Conservation (phyloP, 2,113 vertebrate genomes). For the Merops nubicus region DNA sequence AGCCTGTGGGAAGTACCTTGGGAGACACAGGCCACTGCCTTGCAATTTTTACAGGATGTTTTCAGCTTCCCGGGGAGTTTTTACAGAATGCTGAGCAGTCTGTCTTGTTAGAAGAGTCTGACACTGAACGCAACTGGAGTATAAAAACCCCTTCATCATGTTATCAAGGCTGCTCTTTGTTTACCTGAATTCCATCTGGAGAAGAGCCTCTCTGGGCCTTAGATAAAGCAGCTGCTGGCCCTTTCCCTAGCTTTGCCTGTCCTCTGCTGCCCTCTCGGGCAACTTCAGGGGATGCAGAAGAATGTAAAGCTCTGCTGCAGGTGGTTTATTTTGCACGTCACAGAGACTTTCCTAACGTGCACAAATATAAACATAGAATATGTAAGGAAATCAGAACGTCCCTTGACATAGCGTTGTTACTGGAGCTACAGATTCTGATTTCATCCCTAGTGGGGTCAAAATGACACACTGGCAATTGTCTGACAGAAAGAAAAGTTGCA, state of each 20-base stretch:
- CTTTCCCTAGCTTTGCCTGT: constrained; percentile 26
- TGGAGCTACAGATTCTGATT: not conserved
- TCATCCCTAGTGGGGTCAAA: not conserved
- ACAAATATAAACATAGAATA: not conserved
- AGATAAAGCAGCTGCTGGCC: not conserved
- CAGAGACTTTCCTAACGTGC: not conserved
- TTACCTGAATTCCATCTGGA: not conserved
- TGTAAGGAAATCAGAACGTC: not conserved
- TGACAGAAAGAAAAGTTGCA: not conserved
- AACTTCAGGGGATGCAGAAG: not conserved
- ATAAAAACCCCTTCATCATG: not conserved
- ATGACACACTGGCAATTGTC: not conserved
- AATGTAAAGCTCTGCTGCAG: not conserved
- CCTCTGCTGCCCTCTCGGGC: constrained; percentile 59
- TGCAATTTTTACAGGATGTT: not conserved
- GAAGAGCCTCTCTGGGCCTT: not conserved
- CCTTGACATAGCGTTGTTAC: not conserved
- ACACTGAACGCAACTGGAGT: not conserved
- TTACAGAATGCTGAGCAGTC: not conserved
- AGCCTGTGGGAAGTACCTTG: not conserved
- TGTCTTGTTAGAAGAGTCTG: not conserved
- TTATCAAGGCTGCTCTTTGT: not conserved
- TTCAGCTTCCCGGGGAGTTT: not conserved
- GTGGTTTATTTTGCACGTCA: not conserved
- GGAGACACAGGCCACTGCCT: not conserved